Percentiles rank a stretch among this genome's conserved stretches.
phyloP scores from a whole-genome alignment of 2,797 vertebrate species.

The Sibirionetta formosa region DNA sequence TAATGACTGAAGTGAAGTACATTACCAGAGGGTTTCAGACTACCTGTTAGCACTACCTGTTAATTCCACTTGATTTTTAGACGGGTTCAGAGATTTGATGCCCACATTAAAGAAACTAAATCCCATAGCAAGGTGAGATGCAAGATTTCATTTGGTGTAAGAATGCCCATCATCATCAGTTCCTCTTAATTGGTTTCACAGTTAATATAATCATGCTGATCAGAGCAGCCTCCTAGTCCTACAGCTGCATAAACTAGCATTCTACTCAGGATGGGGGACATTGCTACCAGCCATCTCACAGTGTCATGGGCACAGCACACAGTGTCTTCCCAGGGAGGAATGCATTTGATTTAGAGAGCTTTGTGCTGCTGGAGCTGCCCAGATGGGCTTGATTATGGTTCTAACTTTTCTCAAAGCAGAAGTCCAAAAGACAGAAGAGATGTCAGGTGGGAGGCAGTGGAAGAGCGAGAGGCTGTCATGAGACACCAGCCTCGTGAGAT shows the following conservation, averaged over 20 bases:
- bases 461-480: fast-evolving
- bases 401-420: neutral
- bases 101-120: neutral
- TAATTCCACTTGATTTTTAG: neutral
- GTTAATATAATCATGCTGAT: neutral
- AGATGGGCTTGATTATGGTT: neutral
- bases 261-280: fast-evolving
- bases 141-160: neutral
- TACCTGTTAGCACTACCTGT: neutral
- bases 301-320: neutral
- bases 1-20: neutral
- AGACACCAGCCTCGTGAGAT: neutral
- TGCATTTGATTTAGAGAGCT: neutral
- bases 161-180: neutral
- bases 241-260: neutral
- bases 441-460: neutral
- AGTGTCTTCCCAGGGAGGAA: neutral
- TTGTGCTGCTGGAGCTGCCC: neutral
- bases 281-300: neutral
- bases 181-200: neutral
- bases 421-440: neutral
- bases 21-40: neutral
- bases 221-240: fast-evolving
- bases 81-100: neutral
- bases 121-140: neutral